Conservation (phyloP, 2,888 invertebrate species). For the Torymus texanus region DNA sequence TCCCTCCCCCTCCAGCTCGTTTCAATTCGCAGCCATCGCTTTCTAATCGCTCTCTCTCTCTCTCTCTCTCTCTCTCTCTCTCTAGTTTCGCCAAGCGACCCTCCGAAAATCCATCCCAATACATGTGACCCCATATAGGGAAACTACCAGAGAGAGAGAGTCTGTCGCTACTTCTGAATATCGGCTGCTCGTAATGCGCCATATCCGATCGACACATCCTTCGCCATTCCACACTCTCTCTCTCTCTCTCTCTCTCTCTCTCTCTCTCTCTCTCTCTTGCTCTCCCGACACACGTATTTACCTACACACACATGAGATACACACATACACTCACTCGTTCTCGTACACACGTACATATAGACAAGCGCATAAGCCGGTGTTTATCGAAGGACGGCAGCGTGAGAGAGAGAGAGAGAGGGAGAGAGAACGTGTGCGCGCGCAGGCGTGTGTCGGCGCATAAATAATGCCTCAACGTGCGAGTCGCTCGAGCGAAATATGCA, state of each 20-base stretch:
- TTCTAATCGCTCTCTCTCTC: slow-evolving; percentile 25
- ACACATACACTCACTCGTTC: too few species aligned
- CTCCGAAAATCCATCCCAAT: background rate
- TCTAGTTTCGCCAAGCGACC: background rate
- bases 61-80: too few species aligned
- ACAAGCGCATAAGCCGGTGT: slow-evolving; percentile 2
- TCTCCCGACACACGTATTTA: too few species aligned
- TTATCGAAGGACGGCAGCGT: slow-evolving; percentile 38
- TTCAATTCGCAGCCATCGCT: slow-evolving; percentile 6
- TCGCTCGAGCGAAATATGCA: slow-evolving; percentile 37
- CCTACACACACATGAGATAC: too few species aligned
- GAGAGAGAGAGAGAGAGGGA: too few species aligned
- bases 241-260: too few species aligned
- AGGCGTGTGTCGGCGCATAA: slow-evolving; percentile 27
- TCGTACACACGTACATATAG: too few species aligned
- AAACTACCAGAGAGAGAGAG: background rate
- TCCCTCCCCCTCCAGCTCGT: too few species aligned
- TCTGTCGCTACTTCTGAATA: slow-evolving; percentile 2
- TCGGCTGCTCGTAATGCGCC: slow-evolving; percentile 29
- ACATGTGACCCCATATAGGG: background rate
- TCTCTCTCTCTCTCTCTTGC: too few species aligned
- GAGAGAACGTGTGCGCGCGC: too few species aligned
- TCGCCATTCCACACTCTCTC: slow-evolving; percentile 8
- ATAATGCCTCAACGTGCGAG: slow-evolving; percentile 21
- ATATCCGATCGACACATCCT: slow-evolving; percentile 19